Evolutionary conservation across 1,140 invertebrate genomes (phyloP), one percentile per base, ranked within the genome.

Genomic region (Eciton burchellii): DNA sequence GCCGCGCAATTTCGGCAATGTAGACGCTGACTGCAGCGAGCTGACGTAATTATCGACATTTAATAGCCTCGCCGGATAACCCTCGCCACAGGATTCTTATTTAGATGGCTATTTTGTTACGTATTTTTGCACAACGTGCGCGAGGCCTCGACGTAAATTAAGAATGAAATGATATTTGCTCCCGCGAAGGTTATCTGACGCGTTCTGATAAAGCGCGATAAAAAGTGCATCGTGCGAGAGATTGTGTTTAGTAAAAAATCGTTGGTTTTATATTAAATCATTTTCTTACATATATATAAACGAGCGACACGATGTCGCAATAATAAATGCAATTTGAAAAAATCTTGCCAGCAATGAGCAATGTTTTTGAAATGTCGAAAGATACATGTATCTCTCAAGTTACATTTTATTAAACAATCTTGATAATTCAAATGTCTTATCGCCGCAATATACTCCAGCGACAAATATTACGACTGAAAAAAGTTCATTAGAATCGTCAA

Each of bases 171-270:
- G 63, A 68, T 43, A 35, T 12, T 43, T 35, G 24, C 52, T 56
- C 68, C 43, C 24, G 29, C 56, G 35, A 26, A 35, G 63, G 35
- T 79, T 79, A 79, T 79, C 62, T 62, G 49, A 26, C 74, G 35
- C 21, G n/a, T 12, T 24, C 29, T 11, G 74, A 79, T 79, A 79
- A 79, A 56, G 41, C 12, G 19, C 21, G 57, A 76, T 76, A 65
- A 76, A 63, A 63, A 35, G 24, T 41, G 26, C 24, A 62, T 26
- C 35, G 59, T 16, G 26, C 21, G 49, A 76, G 19, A 2, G 49
- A 74, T 12, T 41, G 14, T 56, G 41, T 3, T n/a, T n/a, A n/a
- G n/a, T n/a, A n/a, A 41, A 47, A 8, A 29, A 63, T 24, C 12
- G 41, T 5, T 12, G 24, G n/a, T 47, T 63, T 63, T 63, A 35